Base-by-base conservation (phyloP, 2,797 vertebrate genomes). In the Phaenicophaeus curvirostris region DNA sequence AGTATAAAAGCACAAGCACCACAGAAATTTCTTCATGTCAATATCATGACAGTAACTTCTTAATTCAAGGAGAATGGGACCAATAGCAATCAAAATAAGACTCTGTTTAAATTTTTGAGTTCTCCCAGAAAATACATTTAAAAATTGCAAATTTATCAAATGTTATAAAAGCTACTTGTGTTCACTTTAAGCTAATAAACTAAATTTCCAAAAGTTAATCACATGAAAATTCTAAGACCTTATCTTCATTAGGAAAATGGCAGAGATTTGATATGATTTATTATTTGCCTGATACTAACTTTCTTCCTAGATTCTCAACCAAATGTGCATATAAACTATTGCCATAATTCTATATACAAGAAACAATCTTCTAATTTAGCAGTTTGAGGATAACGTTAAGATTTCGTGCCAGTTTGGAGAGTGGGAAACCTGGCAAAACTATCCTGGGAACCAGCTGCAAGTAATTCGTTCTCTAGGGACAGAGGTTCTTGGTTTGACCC, bases 401-500 rank as follows among this genome's bases (percentile, higher is more conserved):
- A 6, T 48, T 76, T 80, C 63, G 4, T 79, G 51, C 59, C 88
- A 82, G 27, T 75, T 73, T 9, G 1, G 77, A 83, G 75, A 75
- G 42, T 67, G 33, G 44, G 73, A 96, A 91, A 93, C 85, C 69
- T 96, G 78, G 77, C 61, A 93, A 91, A 87, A 77, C 16, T 87
- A 65, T 74, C 46, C 91, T 95, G 91, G 74, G 91, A 97, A 95
- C 91, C 77, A 86, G 53, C 53, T 87, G 39, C 65, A 83, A 77
- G 72, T 44, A 54, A 46, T 82, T 42, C 66, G 30, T 92, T 96
- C 94, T 94, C 83, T 62, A 86, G 80, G 59, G 81, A 95, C 62
- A 78, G 6, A 61, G 8, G 37, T 84, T 76, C 86, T 48, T 78
- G 50, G 24, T 96, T 86, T 95, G 93, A 96, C 66, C 57, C 85